A percentile compares a stretch with the other conserved stretches of the same genome.
Conservation (phyloP, 2,113 vertebrate genomes). For the Platysteira castanea region DNA sequence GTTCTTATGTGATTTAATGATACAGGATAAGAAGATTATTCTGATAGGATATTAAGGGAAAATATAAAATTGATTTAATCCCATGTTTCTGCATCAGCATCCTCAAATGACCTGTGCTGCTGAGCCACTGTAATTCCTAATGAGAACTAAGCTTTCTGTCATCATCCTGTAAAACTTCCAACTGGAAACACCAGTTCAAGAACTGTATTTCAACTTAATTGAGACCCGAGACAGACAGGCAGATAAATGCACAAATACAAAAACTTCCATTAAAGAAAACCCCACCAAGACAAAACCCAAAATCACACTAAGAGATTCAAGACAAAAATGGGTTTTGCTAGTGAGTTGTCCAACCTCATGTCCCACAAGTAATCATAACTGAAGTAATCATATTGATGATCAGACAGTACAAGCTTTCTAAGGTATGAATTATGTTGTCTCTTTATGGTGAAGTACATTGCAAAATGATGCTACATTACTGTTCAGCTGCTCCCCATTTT, state of each 20-base stretch:
- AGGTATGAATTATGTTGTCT: not conserved
- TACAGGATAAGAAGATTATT: slow-evolving; percentile 59
- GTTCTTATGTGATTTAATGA: slow-evolving; percentile 50
- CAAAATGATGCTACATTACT: not conserved
- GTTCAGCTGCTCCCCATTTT: not conserved
- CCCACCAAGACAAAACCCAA: not conserved
- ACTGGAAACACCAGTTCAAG: not conserved
- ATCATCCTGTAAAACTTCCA: not conserved
- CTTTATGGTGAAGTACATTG: not conserved
- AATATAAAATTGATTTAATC: slow-evolving; percentile 56
- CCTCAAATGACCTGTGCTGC: slow-evolving; percentile 43
- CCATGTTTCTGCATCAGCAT: slow-evolving; percentile 11
- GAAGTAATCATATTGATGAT: not conserved
- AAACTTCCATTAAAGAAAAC: not conserved
- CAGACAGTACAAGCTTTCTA: not conserved
- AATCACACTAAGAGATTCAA: not conserved
- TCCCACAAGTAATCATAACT: not conserved
- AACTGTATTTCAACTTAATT: not conserved
- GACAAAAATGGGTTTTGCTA: not conserved
- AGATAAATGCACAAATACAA: not conserved
- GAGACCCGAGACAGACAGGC: not conserved
- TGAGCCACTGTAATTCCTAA: not conserved
- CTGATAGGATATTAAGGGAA: slow-evolving; percentile 44
- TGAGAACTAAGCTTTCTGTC: not conserved
- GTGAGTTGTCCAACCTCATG: not conserved